Percentiles rank a stretch among this genome's conserved stretches.
Evolutionary conservation across 2,888 invertebrate species (phyloP).

Genomic region (Platynereis dumerilii): DNA sequence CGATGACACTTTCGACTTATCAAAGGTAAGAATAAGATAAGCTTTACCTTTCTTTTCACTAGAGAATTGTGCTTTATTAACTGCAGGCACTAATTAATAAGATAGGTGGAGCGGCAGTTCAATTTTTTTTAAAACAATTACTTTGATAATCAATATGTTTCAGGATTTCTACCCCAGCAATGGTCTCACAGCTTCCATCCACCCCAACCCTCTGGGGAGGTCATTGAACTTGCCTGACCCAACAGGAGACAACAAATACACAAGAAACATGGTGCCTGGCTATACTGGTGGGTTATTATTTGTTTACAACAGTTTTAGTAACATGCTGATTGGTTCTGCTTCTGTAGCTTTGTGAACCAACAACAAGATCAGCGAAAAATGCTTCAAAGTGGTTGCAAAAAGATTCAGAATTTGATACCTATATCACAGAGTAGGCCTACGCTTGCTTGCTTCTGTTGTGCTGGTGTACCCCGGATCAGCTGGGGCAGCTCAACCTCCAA

Average conservation of each 20-base stretch:
- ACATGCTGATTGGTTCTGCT: too few relatives aligned
- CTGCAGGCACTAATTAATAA: background rate
- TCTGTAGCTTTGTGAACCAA: too few relatives aligned
- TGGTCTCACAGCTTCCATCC: constrained; percentile 4
- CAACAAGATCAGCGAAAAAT: too few relatives aligned
- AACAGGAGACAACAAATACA: constrained; percentile 62
- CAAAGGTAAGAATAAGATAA: constrained; percentile 45
- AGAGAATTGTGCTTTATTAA: too few relatives aligned
- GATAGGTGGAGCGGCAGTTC: background rate
- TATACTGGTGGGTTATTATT: constrained; percentile 60
- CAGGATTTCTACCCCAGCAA: constrained; percentile 15
- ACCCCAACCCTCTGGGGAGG: constrained; percentile 8
- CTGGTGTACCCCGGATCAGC: too few relatives aligned
- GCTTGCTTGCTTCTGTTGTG: too few relatives aligned
- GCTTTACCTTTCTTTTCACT: too few relatives aligned
- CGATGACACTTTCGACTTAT: constrained; percentile 54
- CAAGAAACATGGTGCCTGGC: constrained; percentile 61
- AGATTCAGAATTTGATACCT: too few relatives aligned
- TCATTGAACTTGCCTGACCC: constrained; percentile 48
- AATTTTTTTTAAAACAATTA: background rate
- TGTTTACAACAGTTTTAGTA: too few relatives aligned
- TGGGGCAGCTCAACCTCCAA: too few relatives aligned
- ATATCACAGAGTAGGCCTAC: too few relatives aligned
- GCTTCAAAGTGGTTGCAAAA: too few relatives aligned
- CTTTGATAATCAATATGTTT: background rate